Conservation (phyloP, 1,140 invertebrate genomes). For the Mycetomoellerius zeteki region DNA sequence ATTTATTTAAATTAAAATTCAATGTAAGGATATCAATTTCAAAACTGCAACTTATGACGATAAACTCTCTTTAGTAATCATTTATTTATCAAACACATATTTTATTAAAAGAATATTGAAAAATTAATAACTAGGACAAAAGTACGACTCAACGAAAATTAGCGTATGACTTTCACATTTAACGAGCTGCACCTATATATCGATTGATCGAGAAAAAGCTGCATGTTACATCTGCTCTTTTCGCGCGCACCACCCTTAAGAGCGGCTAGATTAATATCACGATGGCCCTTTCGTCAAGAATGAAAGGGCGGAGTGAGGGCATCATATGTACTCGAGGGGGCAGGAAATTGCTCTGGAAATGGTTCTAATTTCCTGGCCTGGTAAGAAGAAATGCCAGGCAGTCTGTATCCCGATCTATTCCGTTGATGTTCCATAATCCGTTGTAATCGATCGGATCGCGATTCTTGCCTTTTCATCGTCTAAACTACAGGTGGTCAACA, state of each 20-base stretch:
- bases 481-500: not conserved
- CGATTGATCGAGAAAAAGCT: slow-evolving; percentile 38
- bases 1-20: not conserved
- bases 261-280: slow-evolving; percentile 63
- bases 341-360: slow-evolving; percentile 65
- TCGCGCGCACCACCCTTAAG: slow-evolving; percentile 45
- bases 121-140: not conserved
- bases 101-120: not conserved
- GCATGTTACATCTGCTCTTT: slow-evolving; percentile 67
- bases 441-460: slow-evolving; percentile 47
- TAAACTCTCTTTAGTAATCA: not conserved
- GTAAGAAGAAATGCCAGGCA: not conserved
- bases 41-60: not conserved
- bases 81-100: not conserved
- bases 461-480: slow-evolving; percentile 38
- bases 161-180: slow-evolving; percentile 25
- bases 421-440: slow-evolving; percentile 31
- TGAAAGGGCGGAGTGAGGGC: slow-evolving; percentile 10
- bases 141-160: not conserved
- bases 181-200: slow-evolving; percentile 4
- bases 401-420: slow-evolving; percentile 14
- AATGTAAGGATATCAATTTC: not conserved
- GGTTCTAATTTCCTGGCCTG: slow-evolving; percentile 55
- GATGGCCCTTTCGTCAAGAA: slow-evolving; percentile 66
- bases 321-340: slow-evolving; percentile 33